phyloP scores from a whole-genome alignment of 2,113 vertebrate species.

The Marmota monax region DNA sequence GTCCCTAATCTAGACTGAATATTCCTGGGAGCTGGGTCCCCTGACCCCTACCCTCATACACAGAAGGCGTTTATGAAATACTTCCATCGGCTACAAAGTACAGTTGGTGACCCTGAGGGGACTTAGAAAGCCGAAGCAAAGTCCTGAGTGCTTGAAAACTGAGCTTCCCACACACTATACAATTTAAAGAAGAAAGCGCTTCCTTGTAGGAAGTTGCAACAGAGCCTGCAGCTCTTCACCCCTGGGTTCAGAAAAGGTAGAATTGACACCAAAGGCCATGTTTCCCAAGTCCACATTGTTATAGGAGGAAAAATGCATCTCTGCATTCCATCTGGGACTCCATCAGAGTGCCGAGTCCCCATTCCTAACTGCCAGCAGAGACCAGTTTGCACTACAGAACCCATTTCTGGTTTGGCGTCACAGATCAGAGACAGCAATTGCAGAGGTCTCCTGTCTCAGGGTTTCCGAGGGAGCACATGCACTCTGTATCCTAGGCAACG shows the following conservation, averaged over 20 bases:
- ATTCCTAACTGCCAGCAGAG: neutral
- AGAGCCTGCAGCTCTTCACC: neutral
- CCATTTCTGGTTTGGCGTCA: neutral
- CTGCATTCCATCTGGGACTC: neutral
- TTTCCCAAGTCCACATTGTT: neutral
- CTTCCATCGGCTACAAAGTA: neutral
- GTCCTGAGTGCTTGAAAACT: neutral
- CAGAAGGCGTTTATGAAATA: neutral
- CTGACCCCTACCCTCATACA: neutral
- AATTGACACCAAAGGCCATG: neutral
- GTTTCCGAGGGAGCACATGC: neutral
- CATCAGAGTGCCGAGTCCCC: neutral
- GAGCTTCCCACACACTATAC: neutral
- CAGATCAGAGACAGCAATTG: neutral
- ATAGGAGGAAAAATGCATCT: neutral
- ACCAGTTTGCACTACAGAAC: neutral
- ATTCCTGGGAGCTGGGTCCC: neutral
- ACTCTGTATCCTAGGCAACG: constrained; percentile 49
- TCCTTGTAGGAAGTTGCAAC: too few species aligned
- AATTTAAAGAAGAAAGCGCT: neutral
- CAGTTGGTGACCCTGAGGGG: neutral
- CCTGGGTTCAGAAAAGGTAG: neutral
- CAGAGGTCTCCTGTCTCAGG: neutral
- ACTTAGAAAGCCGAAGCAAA: neutral
- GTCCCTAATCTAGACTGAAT: neutral